Conservation (phyloP, 2,797 vertebrate genomes). For the Enteromius anoplus region DNA sequence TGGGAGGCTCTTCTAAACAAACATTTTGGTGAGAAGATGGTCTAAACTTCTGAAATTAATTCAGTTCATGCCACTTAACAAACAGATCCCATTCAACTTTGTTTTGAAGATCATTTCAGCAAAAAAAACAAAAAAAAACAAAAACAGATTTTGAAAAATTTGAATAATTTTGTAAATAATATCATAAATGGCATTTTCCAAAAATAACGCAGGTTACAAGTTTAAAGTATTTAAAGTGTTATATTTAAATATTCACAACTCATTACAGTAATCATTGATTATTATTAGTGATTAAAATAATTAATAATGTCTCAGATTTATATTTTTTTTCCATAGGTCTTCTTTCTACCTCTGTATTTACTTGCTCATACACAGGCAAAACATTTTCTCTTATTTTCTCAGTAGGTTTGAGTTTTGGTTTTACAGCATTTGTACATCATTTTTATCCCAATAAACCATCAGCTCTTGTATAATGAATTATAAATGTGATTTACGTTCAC, state of each 20-base stretch:
- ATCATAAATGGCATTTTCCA: too few relatives aligned
- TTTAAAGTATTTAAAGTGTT: too few relatives aligned
- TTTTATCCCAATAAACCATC: conserved; percentile 89
- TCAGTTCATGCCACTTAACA: neutral
- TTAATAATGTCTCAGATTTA: neutral
- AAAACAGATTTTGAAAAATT: too few relatives aligned
- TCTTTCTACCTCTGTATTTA: neutral
- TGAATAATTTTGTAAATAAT: too few relatives aligned
- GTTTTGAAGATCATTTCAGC: neutral
- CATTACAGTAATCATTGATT: neutral
- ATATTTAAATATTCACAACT: neutral
- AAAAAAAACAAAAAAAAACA: too few relatives aligned
- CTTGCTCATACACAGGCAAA: neutral
- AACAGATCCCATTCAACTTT: neutral
- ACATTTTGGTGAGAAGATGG: too few relatives aligned
- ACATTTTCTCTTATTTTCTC: conserved; percentile 1
- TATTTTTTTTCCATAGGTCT: neutral
- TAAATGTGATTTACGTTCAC: conserved; percentile 93
- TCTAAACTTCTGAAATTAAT: neutral
- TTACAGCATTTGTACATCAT: conserved; percentile 88
- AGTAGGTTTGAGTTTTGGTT: conserved; percentile 69
- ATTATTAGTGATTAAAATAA: too few relatives aligned
- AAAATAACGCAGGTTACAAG: too few relatives aligned
- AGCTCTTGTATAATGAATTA: conserved; percentile 92
- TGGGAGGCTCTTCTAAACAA: neutral